These are phyloP conservation scores for Eunapius fragilis DNA, from an alignment of 37 sponge, comb jelly and placozoan genomes.

Conservation along the genomic window DNA sequence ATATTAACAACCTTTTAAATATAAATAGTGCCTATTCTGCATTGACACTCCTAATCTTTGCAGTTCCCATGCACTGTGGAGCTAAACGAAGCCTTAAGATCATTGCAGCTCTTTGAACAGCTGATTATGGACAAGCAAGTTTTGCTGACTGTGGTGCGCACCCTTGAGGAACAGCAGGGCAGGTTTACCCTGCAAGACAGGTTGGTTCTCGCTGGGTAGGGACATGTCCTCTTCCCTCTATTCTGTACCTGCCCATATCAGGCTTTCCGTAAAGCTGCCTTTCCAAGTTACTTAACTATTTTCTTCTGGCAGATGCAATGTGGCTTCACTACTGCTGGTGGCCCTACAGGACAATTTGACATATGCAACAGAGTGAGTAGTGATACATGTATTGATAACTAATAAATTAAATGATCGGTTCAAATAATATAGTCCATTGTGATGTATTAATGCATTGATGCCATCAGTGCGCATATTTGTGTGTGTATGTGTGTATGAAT, in stretches of 20 bases:
- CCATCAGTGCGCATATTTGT: background rate
- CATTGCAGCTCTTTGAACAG: conserved; percentile 32
- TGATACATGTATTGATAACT: background rate
- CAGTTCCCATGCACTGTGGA: too few relatives aligned
- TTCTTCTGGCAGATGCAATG: conserved; percentile 50
- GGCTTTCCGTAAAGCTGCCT: background rate
- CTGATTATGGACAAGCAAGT: conserved; percentile 79
- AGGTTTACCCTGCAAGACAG: conserved; percentile 38
- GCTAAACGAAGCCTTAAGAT: too few relatives aligned
- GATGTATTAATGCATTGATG: background rate
- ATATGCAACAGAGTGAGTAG: conserved; percentile 90
- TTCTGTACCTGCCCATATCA: too few relatives aligned
- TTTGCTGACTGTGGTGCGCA: conserved; percentile 51
- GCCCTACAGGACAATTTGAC: conserved; percentile 69
- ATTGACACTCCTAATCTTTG: too few relatives aligned
- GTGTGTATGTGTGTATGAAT: conserved; percentile 30
- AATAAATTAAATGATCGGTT: too few relatives aligned
- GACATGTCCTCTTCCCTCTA: too few relatives aligned
- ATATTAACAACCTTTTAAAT: too few relatives aligned
- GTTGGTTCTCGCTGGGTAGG: conserved; percentile 13
- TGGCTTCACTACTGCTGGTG: conserved; percentile 89
- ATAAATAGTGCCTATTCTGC: too few relatives aligned
- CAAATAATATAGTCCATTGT: too few relatives aligned
- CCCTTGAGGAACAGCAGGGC: conserved; percentile 64
- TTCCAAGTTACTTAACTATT: background rate